A percentile compares a stretch with the other conserved stretches of the same genome.
Conservation (phyloP, 2,888 invertebrate species). For the Coleophora flavipennella region DNA sequence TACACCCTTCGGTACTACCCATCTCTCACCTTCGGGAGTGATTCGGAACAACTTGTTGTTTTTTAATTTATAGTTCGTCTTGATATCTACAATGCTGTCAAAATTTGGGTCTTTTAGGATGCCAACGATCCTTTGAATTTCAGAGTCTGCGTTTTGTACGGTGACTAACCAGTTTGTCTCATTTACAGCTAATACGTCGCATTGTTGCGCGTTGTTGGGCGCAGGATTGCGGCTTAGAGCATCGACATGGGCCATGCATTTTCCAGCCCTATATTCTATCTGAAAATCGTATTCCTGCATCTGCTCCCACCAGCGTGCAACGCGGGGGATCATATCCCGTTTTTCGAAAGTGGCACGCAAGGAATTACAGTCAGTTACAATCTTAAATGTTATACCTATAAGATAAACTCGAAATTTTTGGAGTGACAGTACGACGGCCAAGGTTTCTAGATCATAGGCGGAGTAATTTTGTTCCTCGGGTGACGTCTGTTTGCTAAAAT, state of each 20-base stretch:
- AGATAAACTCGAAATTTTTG: slow-evolving; percentile 28
- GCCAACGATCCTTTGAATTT: slow-evolving; percentile 11
- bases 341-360: too few relatives aligned
- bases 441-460: slow-evolving; percentile 29
- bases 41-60: slow-evolving; percentile 6
- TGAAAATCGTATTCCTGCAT: too few relatives aligned
- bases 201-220: slow-evolving; percentile 25
- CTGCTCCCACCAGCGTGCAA: too few relatives aligned
- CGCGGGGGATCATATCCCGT: too few relatives aligned
- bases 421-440: slow-evolving; percentile 30
- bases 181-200: not conserved
- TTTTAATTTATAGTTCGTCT: slow-evolving; percentile 8
- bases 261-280: slow-evolving; percentile 17
- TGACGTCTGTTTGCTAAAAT: slow-evolving; percentile 25
- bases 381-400: too few relatives aligned
- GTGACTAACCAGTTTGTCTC: slow-evolving; percentile 8
- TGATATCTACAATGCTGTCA: slow-evolving; percentile 10
- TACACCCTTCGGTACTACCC: too few relatives aligned
- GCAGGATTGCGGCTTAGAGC: too few relatives aligned
- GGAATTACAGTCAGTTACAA: too few relatives aligned
- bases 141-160: slow-evolving; percentile 10
- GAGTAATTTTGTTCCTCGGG: slow-evolving; percentile 25
- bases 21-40: too few relatives aligned
- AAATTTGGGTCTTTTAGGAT: slow-evolving; percentile 13
- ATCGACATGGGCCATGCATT: too few relatives aligned